Percentiles rank a stretch among this genome's conserved stretches.
These are phyloP conservation scores for Heliangelus exortis DNA, from an alignment of 2,797 vertebrate species.

Conservation along the genomic window DNA sequence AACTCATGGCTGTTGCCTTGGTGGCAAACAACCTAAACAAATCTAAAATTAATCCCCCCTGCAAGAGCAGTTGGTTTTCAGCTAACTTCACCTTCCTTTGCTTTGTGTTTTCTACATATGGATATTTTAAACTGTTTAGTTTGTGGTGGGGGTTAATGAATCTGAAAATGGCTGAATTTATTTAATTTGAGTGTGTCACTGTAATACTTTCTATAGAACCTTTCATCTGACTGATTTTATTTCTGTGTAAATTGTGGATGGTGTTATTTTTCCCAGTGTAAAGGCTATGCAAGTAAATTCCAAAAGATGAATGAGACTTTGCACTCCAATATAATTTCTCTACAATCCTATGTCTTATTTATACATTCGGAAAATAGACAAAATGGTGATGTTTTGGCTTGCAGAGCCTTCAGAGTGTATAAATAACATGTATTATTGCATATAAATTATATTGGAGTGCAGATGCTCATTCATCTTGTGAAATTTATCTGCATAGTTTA, in stretches of 20 bases:
- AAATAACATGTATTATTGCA: constrained; percentile 62
- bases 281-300: constrained; percentile 30
- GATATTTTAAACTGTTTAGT: not conserved
- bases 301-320: constrained; percentile 56
- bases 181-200: constrained; percentile 1
- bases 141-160: not conserved
- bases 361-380: constrained; percentile 52
- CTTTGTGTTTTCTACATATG: not conserved
- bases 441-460: constrained; percentile 61
- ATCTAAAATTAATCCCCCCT: not conserved
- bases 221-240: constrained; percentile 34
- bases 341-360: constrained; percentile 60
- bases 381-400: constrained; percentile 63
- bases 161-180: constrained; percentile 4
- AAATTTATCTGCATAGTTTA: constrained; percentile 65
- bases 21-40: not conserved
- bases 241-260: constrained; percentile 19
- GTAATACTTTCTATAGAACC: not conserved
- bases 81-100: not conserved
- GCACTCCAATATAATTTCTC: constrained; percentile 45
- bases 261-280: constrained; percentile 42
- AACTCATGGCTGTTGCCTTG: not conserved
- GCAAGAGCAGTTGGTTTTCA: not conserved
- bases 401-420: constrained; percentile 40
- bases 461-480: constrained; percentile 52